Base-by-base conservation (phyloP, 2,888 invertebrate genomes). In the Perdita meconis region DNA sequence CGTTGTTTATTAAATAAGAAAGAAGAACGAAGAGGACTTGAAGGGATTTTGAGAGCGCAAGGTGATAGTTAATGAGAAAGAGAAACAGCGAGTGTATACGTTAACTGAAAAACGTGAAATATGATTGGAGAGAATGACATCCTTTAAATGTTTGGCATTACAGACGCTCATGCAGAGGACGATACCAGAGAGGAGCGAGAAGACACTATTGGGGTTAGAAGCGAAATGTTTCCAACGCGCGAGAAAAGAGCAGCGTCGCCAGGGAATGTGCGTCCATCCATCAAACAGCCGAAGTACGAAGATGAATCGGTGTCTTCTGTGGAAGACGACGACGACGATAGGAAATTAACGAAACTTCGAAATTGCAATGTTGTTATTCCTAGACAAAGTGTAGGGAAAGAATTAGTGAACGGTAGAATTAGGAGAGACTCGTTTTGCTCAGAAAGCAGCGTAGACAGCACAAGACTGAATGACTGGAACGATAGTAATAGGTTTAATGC, bases 81-180 rank as follows among this genome's bases (percentile, higher is more conserved):
- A 19, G 65, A 51, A 68, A 38, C 13, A 19, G 66, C 12, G 30
- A 68, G 71, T 61, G 36, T 75, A 63, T 61, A 66, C 65, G 38
- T 75, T 67, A 74, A 75, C 66, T 12, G 51, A 76, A 59, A 73
- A 40, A 51, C 59, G 57, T 83, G 75, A 66, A 79, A 69, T 83
- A 68, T 85, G 78, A 84, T 69, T 67, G 81, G 70, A 81, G 63
- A 78, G 85, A 90, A 90, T 90, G 88, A 90, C 88, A 86, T 85
- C 84, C 81, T 89, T 88, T 90, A 87, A 89, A 90, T 91, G 88
- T 90, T 91, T 91, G 91, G 87, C 89, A 90, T 92, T 92, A 87
- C 91, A 92, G 92, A 90, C 86, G 82, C 86, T 82, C 87, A 81
- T 87, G 82, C 80, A 56, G 87, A 75, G 83, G 89, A 86, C 83